A percentile compares a stretch with the other conserved stretches of the same genome.
Conservation (phyloP, 2,113 vertebrate species). For the Tichodroma muraria region DNA sequence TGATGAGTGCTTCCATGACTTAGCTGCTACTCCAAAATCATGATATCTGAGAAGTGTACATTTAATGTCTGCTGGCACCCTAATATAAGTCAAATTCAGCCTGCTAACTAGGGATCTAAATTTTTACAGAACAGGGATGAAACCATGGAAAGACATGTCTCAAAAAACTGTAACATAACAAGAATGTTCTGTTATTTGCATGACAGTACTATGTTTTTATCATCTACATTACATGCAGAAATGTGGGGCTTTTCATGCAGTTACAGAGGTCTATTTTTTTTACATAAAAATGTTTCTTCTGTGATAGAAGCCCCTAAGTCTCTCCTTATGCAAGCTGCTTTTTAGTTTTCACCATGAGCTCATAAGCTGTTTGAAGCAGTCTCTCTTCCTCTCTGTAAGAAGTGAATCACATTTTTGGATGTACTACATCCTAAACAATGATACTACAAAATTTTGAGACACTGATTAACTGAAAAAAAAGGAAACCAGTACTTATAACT, state of each 20-base stretch:
- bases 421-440: neutral
- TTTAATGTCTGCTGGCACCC: neutral
- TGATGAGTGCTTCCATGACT: neutral
- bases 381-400: neutral
- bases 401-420: neutral
- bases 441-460: neutral
- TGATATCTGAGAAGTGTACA: neutral
- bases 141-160: neutral
- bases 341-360: neutral
- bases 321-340: neutral
- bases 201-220: neutral
- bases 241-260: rapidly evolving
- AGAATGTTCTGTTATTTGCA: neutral
- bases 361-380: neutral
- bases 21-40: neutral
- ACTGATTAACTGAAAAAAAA: neutral
- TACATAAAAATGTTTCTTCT: neutral
- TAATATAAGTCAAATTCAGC: neutral
- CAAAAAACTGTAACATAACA: neutral
- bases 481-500: neutral
- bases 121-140: neutral
- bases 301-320: neutral
- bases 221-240: neutral
- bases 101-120: neutral
- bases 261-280: neutral